Evolutionary conservation across 2,113 vertebrate species (phyloP).

Genomic region (Pycnonotus jocosus): DNA sequence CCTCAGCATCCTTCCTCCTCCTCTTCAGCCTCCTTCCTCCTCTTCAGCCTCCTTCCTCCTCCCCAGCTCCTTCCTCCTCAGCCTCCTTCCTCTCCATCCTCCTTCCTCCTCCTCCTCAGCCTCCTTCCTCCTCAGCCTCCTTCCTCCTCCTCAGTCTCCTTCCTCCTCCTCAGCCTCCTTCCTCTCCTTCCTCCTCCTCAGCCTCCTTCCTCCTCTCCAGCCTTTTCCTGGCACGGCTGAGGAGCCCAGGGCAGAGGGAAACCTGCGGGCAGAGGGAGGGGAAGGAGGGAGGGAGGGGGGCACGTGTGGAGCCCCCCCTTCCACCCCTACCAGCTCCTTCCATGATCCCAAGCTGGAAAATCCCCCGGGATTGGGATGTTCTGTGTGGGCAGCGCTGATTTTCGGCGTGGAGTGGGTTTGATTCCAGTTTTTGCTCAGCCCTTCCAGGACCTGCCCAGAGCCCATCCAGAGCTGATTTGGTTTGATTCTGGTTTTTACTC

Average conservation of each 20-base stretch:
- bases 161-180: background rate
- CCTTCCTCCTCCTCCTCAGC: background rate
- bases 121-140: too few species aligned
- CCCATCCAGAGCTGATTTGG: background rate
- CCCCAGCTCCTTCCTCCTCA: background rate
- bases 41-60: too few species aligned
- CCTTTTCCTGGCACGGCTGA: background rate
- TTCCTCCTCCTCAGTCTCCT: background rate
- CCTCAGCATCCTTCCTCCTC: too few species aligned
- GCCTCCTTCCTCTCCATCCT: background rate
- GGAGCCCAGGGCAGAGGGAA: background rate
- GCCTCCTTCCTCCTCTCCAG: too few species aligned
- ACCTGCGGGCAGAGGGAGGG: background rate
- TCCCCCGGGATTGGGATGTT: background rate
- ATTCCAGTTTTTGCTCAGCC: fast-evolving
- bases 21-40: background rate
- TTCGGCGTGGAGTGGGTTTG: fast-evolving
- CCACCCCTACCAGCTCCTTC: background rate
- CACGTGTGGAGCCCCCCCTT: fast-evolving
- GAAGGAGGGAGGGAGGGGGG: too few species aligned
- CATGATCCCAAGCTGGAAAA: background rate
- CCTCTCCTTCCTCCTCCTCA: too few species aligned
- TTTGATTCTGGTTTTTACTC: too few species aligned
- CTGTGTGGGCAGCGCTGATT: background rate
- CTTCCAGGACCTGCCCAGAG: background rate